Evolutionary conservation across 2,797 vertebrate genomes (phyloP).

Genomic region (Calcarius lapponicus): DNA sequence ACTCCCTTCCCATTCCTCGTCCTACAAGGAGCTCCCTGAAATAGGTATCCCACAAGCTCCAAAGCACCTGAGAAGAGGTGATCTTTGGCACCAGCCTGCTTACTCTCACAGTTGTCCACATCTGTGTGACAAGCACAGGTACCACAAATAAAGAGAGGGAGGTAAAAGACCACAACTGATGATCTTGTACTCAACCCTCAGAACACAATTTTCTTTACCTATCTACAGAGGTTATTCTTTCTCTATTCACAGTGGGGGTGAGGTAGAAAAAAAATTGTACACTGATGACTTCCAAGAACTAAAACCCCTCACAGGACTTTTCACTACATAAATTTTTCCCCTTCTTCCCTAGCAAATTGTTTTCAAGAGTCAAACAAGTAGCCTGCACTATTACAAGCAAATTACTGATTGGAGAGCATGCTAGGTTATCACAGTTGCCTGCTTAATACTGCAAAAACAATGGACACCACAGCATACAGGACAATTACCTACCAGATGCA

Average conservation of each 20-base stretch:
- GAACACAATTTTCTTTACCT: neutral
- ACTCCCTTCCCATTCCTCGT: neutral
- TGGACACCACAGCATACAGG: neutral
- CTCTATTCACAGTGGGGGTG: neutral
- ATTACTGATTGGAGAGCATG: neutral
- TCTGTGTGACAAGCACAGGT: neutral
- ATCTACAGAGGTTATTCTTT: neutral
- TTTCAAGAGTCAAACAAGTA: neutral
- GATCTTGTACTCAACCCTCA: neutral
- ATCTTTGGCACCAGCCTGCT: neutral
- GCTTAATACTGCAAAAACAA: neutral
- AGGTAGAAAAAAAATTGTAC: neutral
- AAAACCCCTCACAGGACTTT: neutral
- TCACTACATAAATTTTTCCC: neutral
- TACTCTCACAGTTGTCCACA: neutral
- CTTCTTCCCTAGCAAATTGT: neutral
- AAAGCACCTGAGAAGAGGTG: neutral
- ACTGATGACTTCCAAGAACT: neutral
- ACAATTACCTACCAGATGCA: neutral
- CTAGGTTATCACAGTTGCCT: neutral
- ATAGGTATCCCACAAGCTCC: neutral
- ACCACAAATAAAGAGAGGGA: neutral
- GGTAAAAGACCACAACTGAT: neutral
- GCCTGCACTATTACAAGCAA: neutral
- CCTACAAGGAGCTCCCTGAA: neutral